Conservation (phyloP, 2,888 invertebrate genomes). For the Epicampocera succincta region DNA sequence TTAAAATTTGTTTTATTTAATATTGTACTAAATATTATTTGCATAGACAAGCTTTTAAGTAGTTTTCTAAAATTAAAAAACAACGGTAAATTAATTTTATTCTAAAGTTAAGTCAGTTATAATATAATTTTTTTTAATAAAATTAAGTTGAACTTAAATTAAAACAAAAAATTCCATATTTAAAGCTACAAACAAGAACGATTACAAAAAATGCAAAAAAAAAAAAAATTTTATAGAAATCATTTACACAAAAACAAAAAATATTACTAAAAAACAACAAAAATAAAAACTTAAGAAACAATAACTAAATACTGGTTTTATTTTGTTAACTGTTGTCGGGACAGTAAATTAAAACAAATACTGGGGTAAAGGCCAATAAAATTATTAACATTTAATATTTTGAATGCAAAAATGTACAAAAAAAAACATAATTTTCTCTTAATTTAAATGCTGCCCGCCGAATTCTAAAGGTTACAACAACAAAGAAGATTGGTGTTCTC, state of each 20-base stretch:
- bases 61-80: constrained; percentile 25
- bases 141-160: constrained; percentile 16
- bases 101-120: constrained; percentile 47
- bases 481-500: constrained; percentile 80
- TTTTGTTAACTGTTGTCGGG: constrained; percentile 35
- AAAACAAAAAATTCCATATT: constrained; percentile 62
- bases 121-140: constrained; percentile 44
- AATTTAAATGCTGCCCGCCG: constrained; percentile 48
- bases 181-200: constrained; percentile 56
- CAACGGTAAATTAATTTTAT: constrained; percentile 34
- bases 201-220: constrained; percentile 50
- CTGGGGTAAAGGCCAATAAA: constrained; percentile 63
- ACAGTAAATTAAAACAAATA: constrained; percentile 39
- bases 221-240: constrained; percentile 38
- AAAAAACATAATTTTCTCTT: constrained; percentile 25
- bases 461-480: constrained; percentile 75
- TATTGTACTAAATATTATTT: too few species aligned
- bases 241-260: constrained; percentile 53
- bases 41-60: neutral
- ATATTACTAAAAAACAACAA: constrained; percentile 60
- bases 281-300: constrained; percentile 65
- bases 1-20: neutral
- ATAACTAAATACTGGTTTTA: constrained; percentile 59
- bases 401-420: constrained; percentile 9
- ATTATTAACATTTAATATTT: neutral